phyloP scores from a whole-genome alignment of 2,888 invertebrate species.

The Tetragonisca angustula region DNA sequence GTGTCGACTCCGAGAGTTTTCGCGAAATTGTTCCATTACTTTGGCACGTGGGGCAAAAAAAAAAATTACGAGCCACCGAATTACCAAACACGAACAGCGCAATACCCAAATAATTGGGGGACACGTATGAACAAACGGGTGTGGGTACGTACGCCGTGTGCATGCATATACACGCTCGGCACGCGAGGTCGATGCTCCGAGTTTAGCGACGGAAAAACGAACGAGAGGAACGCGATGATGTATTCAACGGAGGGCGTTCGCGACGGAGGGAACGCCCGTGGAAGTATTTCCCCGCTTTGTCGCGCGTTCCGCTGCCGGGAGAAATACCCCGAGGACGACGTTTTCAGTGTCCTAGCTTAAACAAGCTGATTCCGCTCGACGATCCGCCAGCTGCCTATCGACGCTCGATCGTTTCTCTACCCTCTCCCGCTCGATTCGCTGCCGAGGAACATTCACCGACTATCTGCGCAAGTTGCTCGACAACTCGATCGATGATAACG shows the following conservation, averaged over 20 bases:
- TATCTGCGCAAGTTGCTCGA: neutral
- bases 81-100: neutral
- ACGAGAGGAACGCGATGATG: neutral
- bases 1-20: neutral
- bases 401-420: no score
- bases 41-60: neutral
- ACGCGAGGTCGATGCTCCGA: constrained; percentile 18
- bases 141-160: no score
- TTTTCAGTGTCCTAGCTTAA: neutral
- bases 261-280: constrained; percentile 13
- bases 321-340: neutral
- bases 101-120: neutral
- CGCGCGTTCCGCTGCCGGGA: neutral
- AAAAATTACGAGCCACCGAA: neutral
- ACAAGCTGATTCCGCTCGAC: constrained; percentile 5
- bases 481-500: no score
- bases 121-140: neutral
- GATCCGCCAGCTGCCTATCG: neutral
- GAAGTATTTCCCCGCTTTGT: constrained; percentile 31
- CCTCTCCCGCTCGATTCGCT: neutral
- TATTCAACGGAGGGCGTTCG: constrained; percentile 27
- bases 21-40: neutral
- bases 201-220: constrained; percentile 6
- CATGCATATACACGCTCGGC: neutral
- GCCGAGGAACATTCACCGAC: neutral